Evolutionary conservation across 2,113 vertebrate genomes (phyloP).

Genomic region (Pterocles gutturalis): DNA sequence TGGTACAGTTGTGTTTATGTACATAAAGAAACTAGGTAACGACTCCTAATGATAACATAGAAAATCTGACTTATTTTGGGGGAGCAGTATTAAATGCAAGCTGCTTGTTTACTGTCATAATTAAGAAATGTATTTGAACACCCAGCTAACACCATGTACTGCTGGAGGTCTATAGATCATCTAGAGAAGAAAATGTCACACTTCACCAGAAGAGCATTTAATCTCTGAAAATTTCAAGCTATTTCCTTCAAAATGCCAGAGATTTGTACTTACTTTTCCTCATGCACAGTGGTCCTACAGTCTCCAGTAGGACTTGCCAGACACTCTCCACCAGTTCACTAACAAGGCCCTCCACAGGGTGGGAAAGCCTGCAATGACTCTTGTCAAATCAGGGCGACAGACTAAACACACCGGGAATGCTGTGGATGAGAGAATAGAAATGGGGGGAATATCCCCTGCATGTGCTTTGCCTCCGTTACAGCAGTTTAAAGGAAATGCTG

Average conservation of each 20-base stretch:
- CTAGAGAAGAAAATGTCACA: background rate
- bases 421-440: background rate
- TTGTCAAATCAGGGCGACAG: slow-evolving; percentile 45
- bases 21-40: background rate
- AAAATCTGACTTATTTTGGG: background rate
- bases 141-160: background rate
- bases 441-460: background rate
- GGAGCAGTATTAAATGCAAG: background rate
- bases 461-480: slow-evolving; percentile 60
- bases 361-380: background rate
- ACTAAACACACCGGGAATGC: slow-evolving; percentile 12
- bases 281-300: background rate
- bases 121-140: background rate
- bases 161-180: background rate
- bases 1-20: background rate
- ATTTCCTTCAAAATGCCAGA: background rate
- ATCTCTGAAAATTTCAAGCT: slow-evolving; percentile 11
- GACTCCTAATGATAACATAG: background rate
- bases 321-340: background rate
- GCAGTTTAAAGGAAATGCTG: slow-evolving; percentile 76
- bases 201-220: background rate
- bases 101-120: background rate
- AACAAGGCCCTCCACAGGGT: background rate
- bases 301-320: background rate
- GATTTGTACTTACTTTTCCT: background rate